Base-by-base conservation (phyloP, 1,140 invertebrate species). In the Zaprionus ghesquierei region DNA sequence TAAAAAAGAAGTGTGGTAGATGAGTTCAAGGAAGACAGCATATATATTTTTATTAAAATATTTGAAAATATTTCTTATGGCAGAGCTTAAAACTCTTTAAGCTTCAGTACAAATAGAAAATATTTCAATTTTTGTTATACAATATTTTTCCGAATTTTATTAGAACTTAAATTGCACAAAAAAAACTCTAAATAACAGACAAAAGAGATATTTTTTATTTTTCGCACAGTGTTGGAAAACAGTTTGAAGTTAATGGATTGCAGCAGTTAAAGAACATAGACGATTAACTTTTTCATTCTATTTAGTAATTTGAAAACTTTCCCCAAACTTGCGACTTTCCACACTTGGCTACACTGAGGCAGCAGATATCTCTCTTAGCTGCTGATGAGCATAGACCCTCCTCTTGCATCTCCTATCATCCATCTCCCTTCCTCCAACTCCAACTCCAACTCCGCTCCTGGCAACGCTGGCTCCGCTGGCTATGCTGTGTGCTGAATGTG, bases 401-500 rank as follows among this genome's bases (percentile, higher is more conserved):
- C n/a, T 12, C 13, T n/a, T n/a, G n/a, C n/a, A n/a, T n/a, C n/a
- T n/a, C n/a, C n/a, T n/a, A n/a, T n/a, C n/a, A n/a, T n/a, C 6
- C n/a, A 2, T 13, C 15, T 56, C n/a, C n/a, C 33, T 53, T 5
- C 8, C 33, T 38, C 59, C 10, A 31, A 61, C 20, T 35, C 29
- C 22, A 23, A 3, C 10, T 15, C n/a, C 3, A 2, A 13, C 41
- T 10, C 3, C 41, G 13, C 13, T 41, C 2, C 33, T 44, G n/a
- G n/a, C n/a, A n/a, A n/a, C n/a, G n/a, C n/a, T n/a, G n/a, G n/a
- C n/a, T n/a, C n/a, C n/a, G n/a, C n/a, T n/a, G n/a, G 22, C 35
- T 60, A 29, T 66, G 69, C 35, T 68, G 66, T 15, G 50, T 63
- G 31, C 44, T 50, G 63, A 73, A 75, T 49, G 41, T 58, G 51